Evolutionary conservation across 2,888 invertebrate species (phyloP).

Genomic region (Agonopterix alstromeriana): DNA sequence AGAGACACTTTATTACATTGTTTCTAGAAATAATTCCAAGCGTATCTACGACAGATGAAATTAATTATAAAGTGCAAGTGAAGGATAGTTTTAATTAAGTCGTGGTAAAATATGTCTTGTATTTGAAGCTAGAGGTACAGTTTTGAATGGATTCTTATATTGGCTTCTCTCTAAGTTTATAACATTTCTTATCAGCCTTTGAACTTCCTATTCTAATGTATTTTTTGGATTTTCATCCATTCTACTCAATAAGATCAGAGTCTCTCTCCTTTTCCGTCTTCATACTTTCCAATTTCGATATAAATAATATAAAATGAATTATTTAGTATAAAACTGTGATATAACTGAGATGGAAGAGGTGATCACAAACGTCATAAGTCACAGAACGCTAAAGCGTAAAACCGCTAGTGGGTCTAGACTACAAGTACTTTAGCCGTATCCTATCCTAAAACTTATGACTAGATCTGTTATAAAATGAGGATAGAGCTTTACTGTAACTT

Average conservation of each 20-base stretch:
- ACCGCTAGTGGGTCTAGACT: slow-evolving; percentile 18
- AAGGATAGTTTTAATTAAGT: not conserved
- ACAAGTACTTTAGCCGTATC: slow-evolving; percentile 12
- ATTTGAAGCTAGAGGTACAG: not conserved
- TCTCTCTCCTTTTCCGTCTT: not conserved
- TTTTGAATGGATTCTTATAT: not conserved
- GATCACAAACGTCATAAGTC: slow-evolving; percentile 43
- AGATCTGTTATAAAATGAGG: not conserved
- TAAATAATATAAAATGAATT: no score
- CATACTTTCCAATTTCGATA: not conserved
- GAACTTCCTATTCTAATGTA: slow-evolving; percentile 16
- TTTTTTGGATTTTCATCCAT: not conserved
- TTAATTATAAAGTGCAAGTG: not conserved
- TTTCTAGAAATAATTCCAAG: slow-evolving; percentile 25
- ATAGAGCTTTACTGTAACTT: no score
- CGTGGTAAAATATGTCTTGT: not conserved
- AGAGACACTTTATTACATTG: slow-evolving; percentile 16
- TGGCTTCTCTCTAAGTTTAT: slow-evolving; percentile 4
- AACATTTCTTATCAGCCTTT: slow-evolving; percentile 21
- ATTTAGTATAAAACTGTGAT: no score
- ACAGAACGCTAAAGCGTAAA: slow-evolving; percentile 46
- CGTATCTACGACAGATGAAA: slow-evolving; percentile 15
- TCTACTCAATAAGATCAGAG: not conserved
- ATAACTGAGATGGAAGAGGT: no score
- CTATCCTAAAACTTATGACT: slow-evolving; percentile 8